Conservation (phyloP, 2,888 invertebrate genomes). For the Meteorus colon region DNA sequence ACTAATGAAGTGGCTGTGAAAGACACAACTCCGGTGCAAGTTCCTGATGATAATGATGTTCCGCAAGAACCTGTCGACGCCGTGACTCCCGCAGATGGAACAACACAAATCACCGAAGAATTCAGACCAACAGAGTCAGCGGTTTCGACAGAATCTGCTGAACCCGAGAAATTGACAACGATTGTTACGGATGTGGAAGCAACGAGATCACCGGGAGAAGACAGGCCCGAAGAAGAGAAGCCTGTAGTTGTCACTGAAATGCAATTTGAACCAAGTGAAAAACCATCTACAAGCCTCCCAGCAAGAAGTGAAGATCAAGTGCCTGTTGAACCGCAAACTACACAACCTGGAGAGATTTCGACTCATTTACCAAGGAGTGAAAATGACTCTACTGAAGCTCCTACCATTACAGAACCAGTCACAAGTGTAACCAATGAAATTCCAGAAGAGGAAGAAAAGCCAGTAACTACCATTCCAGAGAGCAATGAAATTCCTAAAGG, state of each 20-base stretch:
- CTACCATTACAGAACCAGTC: constrained; percentile 11
- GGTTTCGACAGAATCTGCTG: constrained; percentile 35
- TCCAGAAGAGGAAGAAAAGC: constrained; percentile 37
- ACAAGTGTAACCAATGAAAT: constrained; percentile 15
- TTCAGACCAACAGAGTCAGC: constrained; percentile 34
- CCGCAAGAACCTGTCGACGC: constrained; percentile 67
- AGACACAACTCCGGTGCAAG: constrained; percentile 66
- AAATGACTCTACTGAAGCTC: constrained; percentile 14
- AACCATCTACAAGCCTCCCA: constrained; percentile 32
- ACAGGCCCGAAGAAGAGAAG: constrained; percentile 41
- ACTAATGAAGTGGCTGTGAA: constrained; percentile 35
- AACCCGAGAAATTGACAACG: constrained; percentile 22
- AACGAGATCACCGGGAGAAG: constrained; percentile 33
- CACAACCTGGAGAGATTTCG: constrained; percentile 32
- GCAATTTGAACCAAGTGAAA: constrained; percentile 15
- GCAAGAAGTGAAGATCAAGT: constrained; percentile 41
- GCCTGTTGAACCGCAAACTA: constrained; percentile 11
- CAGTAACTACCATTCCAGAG: constrained; percentile 40
- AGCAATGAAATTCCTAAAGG: constrained; percentile 34
- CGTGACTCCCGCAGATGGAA: constrained; percentile 34
- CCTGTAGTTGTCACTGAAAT: constrained; percentile 31
- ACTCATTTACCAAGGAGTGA: constrained; percentile 15
- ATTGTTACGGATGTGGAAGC: constrained; percentile 37
- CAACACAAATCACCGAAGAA: constrained; percentile 42
- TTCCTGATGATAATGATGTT: constrained; percentile 53